Conservation (phyloP, 2,113 vertebrate genomes). For the Guaruba guarouba region DNA sequence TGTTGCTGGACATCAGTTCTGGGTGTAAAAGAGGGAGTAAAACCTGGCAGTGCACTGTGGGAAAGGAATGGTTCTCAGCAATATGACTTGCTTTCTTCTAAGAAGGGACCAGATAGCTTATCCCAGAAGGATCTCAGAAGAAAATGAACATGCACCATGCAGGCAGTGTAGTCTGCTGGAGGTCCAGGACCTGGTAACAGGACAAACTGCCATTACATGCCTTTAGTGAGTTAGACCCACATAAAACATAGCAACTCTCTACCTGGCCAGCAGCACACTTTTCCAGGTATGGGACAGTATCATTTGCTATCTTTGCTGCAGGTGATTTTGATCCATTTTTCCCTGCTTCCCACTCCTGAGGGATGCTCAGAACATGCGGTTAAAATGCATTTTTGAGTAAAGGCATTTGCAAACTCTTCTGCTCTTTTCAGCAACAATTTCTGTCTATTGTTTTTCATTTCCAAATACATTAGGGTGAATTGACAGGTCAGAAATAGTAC, state of each 20-base stretch:
- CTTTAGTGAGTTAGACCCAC: not conserved
- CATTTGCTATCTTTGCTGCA: not conserved
- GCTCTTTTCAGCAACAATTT: not conserved
- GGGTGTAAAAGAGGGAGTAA: not conserved
- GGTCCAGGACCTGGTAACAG: not conserved
- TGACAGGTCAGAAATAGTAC: not conserved
- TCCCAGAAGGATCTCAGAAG: not conserved
- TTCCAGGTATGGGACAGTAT: not conserved
- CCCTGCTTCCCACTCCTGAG: not conserved
- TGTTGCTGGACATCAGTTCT: not conserved
- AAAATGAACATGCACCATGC: not conserved
- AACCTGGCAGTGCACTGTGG: not conserved
- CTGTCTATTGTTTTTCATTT: not conserved
- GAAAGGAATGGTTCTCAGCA: not conserved
- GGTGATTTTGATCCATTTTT: not conserved
- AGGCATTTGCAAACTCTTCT: not conserved
- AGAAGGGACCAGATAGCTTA: not conserved
- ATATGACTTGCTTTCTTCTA: not conserved
- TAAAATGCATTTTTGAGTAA: not conserved
- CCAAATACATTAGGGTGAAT: not conserved
- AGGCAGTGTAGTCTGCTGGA: not conserved
- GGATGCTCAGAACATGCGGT: not conserved
- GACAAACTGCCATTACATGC: not conserved
- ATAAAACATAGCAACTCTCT: not conserved
- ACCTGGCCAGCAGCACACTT: not conserved